These are phyloP conservation scores for Platypus cylindrus DNA, from an alignment of 2,888 invertebrate genomes.

Conservation along the genomic window DNA sequence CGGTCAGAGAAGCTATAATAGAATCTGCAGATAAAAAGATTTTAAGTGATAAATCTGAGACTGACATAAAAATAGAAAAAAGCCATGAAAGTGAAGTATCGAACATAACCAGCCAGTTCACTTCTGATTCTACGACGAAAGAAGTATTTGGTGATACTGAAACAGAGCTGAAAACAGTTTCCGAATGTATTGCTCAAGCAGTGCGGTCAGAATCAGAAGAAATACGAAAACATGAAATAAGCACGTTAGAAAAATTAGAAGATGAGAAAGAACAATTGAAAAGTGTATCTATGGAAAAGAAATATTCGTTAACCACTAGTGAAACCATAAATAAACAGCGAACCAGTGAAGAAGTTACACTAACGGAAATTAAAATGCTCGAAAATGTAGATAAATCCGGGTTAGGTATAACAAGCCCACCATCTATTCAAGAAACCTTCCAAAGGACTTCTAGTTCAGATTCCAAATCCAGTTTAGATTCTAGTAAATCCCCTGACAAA, in stretches of 20 bases:
- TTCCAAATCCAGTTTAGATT: conserved; percentile 36
- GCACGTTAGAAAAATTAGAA: conserved; percentile 20
- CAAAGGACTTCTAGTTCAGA: conserved; percentile 35
- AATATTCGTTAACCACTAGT: conserved; percentile 15
- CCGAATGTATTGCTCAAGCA: conserved; percentile 21
- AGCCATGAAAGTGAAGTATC: conserved; percentile 6
- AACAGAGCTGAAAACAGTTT: conserved; percentile 20
- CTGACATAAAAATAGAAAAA: conserved; percentile 10
- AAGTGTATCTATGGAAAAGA: conserved; percentile 18
- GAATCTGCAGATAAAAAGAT: conserved; percentile 3
- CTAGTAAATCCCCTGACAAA: conserved; percentile 38
- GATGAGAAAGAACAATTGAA: conserved; percentile 22
- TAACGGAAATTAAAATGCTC: conserved; percentile 17
- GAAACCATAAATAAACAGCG: conserved; percentile 19
- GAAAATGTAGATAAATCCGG: conserved; percentile 11
- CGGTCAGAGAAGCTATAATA: not conserved
- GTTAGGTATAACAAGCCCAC: conserved; percentile 18
- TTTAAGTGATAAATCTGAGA: conserved; percentile 8
- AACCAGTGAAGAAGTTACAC: conserved; percentile 20
- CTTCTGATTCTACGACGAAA: conserved; percentile 11
- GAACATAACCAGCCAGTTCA: conserved; percentile 13
- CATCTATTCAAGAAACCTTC: conserved; percentile 22
- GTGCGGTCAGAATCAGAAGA: conserved; percentile 15
- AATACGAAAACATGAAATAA: conserved; percentile 13
- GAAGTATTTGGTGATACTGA: conserved; percentile 15